These are phyloP conservation scores for Manis crassicaudata DNA, from an alignment of 2,797 vertebrate genomes.

Conservation along the genomic window DNA sequence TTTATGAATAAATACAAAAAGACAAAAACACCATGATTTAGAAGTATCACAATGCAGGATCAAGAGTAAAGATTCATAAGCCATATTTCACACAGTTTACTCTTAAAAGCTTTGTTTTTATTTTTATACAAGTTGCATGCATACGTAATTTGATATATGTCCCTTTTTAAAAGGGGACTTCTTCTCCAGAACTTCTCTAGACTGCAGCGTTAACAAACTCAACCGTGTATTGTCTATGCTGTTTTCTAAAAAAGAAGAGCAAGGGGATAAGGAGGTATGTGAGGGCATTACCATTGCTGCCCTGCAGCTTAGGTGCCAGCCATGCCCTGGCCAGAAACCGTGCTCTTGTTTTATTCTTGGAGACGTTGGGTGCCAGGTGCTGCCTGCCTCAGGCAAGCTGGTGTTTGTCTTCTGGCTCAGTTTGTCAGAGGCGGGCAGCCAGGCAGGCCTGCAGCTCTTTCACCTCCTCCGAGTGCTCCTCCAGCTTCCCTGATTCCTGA, in stretches of 20 bases:
- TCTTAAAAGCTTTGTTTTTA: too few relatives aligned
- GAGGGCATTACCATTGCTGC: not conserved
- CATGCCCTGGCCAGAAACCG: not conserved
- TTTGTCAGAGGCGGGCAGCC: not conserved
- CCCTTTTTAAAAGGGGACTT: too few relatives aligned
- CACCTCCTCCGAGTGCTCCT: not conserved
- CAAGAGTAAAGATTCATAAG: not conserved
- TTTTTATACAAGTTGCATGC: too few relatives aligned
- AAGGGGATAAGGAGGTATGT: not conserved
- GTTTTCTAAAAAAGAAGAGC: not conserved
- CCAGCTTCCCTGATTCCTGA: not conserved
- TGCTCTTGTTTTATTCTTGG: not conserved
- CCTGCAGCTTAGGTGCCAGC: not conserved
- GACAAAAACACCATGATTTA: not conserved
- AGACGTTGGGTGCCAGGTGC: not conserved
- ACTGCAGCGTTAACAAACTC: not conserved
- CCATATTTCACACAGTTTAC: too few relatives aligned
- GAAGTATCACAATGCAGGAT: not conserved
- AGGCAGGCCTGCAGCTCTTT: not conserved
- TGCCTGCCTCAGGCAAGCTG: not conserved
- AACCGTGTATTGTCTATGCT: not conserved
- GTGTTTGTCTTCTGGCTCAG: not conserved
- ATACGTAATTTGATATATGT: too few relatives aligned
- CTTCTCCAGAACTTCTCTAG: not conserved
- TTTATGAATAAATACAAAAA: not conserved